Percentiles rank a stretch among this genome's conserved stretches.
These are phyloP conservation scores for Aleiodes testaceus DNA, from an alignment of 2,888 invertebrate genomes.

Conservation along the genomic window DNA sequence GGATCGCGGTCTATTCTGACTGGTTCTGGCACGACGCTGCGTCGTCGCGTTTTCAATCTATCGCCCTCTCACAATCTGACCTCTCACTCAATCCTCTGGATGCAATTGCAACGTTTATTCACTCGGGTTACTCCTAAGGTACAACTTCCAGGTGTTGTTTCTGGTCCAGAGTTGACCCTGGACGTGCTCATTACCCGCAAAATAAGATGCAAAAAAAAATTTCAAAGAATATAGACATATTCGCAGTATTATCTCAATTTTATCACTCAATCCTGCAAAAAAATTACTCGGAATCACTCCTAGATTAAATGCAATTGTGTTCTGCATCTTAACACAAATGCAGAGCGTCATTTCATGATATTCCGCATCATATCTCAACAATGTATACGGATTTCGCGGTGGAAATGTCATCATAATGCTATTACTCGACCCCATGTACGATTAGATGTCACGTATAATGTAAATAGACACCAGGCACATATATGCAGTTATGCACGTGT, in stretches of 20 bases:
- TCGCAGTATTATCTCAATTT: no score
- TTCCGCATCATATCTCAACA: no score
- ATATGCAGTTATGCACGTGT: conserved; percentile 48
- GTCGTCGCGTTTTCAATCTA: conserved; percentile 61
- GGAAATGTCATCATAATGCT: conserved; percentile 33
- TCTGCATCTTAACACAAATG: no score
- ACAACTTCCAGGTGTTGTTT: no score
- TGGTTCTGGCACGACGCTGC: conserved; percentile 67
- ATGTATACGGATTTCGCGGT: no score
- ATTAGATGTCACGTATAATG: conserved; percentile 52
- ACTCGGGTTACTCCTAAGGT: conserved; percentile 44
- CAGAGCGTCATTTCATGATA: no score
- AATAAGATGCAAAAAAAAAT: no score
- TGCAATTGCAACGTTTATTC: conserved; percentile 47
- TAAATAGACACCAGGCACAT: conserved; percentile 45
- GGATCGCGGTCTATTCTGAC: conserved; percentile 61
- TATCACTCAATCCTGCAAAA: no score
- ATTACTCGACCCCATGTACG: conserved; percentile 20
- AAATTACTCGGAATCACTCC: no score
- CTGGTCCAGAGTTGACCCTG: background rate
- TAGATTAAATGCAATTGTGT: no score
- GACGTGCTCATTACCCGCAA: no score
- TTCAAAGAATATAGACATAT: no score
- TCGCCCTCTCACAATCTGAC: conserved; percentile 23
- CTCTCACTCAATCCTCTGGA: conserved; percentile 22